Conservation (phyloP, 2,888 invertebrate genomes). For the Xestia xanthographa region DNA sequence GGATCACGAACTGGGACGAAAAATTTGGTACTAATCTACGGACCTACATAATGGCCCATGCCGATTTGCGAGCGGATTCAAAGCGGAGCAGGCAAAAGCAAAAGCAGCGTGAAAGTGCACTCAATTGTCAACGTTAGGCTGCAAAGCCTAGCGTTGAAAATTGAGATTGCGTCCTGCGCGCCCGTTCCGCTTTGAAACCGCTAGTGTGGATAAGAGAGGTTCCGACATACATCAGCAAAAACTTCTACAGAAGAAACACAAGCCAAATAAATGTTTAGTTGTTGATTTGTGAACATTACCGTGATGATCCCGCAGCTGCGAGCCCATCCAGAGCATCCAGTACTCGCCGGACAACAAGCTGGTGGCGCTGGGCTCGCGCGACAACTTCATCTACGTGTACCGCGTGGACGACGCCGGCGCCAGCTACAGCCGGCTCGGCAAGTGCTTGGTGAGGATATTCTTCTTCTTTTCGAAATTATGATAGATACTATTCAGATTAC, state of each 20-base stretch:
- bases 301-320: conserved; percentile 77
- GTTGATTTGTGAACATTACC: background rate
- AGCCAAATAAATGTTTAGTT: background rate
- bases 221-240: background rate
- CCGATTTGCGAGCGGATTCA: too few species aligned
- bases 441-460: conserved; percentile 93
- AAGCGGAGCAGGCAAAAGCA: too few species aligned
- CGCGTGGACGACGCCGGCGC: conserved; percentile 94
- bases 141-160: too few species aligned
- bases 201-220: too few species aligned
- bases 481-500: background rate
- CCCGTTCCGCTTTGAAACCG: too few species aligned
- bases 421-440: conserved; percentile 95
- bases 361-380: conserved; percentile 96
- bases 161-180: too few species aligned
- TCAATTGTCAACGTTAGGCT: too few species aligned
- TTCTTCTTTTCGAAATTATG: background rate
- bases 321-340: conserved; percentile 93
- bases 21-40: background rate
- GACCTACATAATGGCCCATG: too few species aligned
- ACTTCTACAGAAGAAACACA: background rate
- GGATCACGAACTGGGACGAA: background rate
- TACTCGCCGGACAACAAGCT: conserved; percentile 95
- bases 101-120: too few species aligned
- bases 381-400: conserved; percentile 97